Base-by-base conservation (phyloP, 2,888 invertebrate species). In the Charanyca ferruginea region DNA sequence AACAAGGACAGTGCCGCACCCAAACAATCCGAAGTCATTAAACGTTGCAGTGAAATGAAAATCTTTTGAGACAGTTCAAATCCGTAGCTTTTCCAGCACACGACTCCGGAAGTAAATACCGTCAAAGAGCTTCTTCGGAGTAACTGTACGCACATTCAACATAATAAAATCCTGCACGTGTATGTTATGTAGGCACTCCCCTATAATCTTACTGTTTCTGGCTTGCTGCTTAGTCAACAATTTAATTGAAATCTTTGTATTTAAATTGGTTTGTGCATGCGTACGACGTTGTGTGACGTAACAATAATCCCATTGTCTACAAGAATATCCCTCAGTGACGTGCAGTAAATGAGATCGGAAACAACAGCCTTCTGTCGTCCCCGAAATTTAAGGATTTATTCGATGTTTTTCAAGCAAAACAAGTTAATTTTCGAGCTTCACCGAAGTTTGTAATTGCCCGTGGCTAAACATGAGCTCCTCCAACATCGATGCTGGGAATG, bases 291-390 rank as follows among this genome's bases (percentile, higher is more conserved):
- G 18, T 59, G 25, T 51, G 47, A 32, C 54, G 42, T 41, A 23
- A 22, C 42, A 63, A 45, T 72, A 68, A 66, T 80, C 51, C 41
- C 28, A n/a, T 47, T 57, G 18, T 44, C n/a, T 58, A 32, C 42
- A 60, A 23, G 25, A 45, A 53, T 62, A 80, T 67, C 48, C 64
- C 32, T 58, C 47, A 32, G 48, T 49, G 71, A 66, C 63, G 42
- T 55, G 52, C 32, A 49, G 55, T 66, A 51, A 79, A 79, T 71
- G 63, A 64, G 64, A 62, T 79, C n/a, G 41, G 45, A 49, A 69
- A 63, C 62, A 70, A 66, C 48, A 45, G 35, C 16, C 52, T 44
- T 35, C 23, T 54, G 42, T 51, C 7, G n/a, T 38, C 58, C 2
- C 53, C 47, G 16, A 53, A 73, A 60, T 45, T 57, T 13, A n/a